These are phyloP conservation scores for Procavia capensis DNA, from an alignment of 2,113 vertebrate species.

Conservation along the genomic window DNA sequence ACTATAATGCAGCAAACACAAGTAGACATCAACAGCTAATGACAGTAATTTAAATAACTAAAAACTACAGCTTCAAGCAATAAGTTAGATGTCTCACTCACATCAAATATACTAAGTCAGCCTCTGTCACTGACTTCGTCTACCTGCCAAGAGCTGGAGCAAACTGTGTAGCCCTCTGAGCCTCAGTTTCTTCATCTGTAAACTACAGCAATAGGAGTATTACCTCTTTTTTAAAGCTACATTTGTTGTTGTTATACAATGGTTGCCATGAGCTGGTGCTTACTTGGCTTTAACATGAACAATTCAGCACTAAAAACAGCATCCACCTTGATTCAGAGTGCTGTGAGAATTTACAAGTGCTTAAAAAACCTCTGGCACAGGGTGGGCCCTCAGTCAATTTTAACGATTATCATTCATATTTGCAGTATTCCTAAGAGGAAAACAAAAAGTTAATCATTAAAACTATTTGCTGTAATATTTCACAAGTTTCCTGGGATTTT, in stretches of 20 bases:
- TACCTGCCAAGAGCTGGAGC: background rate
- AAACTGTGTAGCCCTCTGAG: background rate
- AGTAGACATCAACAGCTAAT: background rate
- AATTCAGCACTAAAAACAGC: background rate
- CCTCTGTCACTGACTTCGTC: background rate
- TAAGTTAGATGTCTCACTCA: background rate
- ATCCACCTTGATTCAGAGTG: background rate
- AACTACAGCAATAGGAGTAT: background rate
- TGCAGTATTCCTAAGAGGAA: conserved; percentile 35
- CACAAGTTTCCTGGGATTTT: background rate
- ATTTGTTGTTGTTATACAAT: too few relatives aligned
- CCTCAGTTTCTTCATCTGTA: background rate
- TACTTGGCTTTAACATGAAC: too few relatives aligned
- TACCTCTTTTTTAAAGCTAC: background rate
- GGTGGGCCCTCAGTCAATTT: background rate
- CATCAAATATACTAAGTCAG: background rate
- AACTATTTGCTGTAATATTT: conserved; percentile 19
- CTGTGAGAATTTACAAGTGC: conserved; percentile 19
- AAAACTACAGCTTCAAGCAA: background rate
- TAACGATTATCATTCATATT: background rate
- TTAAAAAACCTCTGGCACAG: background rate
- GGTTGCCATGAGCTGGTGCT: too few relatives aligned
- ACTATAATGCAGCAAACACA: conserved; percentile 44
- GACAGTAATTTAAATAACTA: background rate
- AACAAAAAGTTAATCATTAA: background rate